Evolutionary conservation across 2,113 vertebrate genomes (phyloP), one percentile per base, ranked within the genome.

Genomic region (Ictidomys tridecemlineatus): DNA sequence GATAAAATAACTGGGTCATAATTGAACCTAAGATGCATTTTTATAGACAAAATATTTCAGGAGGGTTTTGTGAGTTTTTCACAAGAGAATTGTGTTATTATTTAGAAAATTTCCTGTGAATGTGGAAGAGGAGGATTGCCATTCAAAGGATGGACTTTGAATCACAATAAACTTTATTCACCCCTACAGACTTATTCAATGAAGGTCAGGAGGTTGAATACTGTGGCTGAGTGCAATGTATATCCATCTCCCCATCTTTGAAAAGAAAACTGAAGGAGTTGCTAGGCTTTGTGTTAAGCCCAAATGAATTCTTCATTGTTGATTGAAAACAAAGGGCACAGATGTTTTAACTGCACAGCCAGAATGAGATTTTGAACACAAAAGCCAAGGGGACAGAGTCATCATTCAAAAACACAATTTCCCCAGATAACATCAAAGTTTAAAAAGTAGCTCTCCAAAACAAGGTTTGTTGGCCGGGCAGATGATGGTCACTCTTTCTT

Each of bases 251-350:
- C 7, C 18, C 10, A 24, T 53, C 34, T 86, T 30, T 84, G 58
- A 90, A 74, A 80, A 24, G 12, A 77, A 96, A 95, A 39, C 72
- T 45, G 5, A 77, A 61, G 86, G 58, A 89, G 51, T 82, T 84
- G 10, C 26, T 70, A 32, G n/a, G 34, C 73, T 48, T 65, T 37
- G 74, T 67, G 70, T 34, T 76, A 65, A 94, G 95, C 83, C 39
- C 65, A 72, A 30, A 92, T 61, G 79, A 93, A 69, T 93, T 92
- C 83, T 92, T 92, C 76, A 67, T 73, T 96, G 58, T 87, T 89
- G 48, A 72, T 14, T 85, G 30, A 89, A 97, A 96, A 94, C 37
- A 96, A 97, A 95, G 86, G 78, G 20, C 70, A 93, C 83, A 96
- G 91, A 51, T 85, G 76, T 97, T 79, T 96, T 69, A 97, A 87